phyloP scores from a whole-genome alignment of 1,140 invertebrate genomes.

The Zophobas atratus region DNA sequence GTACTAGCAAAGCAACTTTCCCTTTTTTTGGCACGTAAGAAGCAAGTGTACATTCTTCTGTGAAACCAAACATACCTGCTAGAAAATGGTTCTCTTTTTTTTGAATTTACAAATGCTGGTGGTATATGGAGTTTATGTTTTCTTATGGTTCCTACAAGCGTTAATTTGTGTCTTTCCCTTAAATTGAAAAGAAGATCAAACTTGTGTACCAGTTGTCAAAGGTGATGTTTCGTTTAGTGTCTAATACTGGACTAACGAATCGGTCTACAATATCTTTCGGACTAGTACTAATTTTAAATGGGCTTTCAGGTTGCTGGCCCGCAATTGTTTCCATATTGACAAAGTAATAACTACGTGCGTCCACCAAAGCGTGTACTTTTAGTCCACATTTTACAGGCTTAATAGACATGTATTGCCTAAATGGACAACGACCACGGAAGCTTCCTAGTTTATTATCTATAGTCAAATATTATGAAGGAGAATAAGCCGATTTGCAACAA shows the following conservation, averaged over 20 bases:
- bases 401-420: background rate
- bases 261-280: background rate
- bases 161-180: constrained; percentile 57
- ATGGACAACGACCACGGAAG: background rate
- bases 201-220: constrained; percentile 65
- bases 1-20: too few species aligned
- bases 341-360: background rate
- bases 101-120: too few species aligned
- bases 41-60: too few species aligned
- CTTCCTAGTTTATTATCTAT: background rate
- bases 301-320: background rate
- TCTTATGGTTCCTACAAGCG: constrained; percentile 61
- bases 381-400: too few species aligned
- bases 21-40: too few species aligned
- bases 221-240: constrained; percentile 64
- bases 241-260: constrained; percentile 53
- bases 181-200: constrained; percentile 57
- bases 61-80: too few species aligned
- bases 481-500: too few species aligned
- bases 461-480: too few species aligned
- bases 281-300: constrained; percentile 1
- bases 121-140: constrained; percentile 58
- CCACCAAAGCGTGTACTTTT: background rate
- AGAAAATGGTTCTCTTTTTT: too few species aligned
- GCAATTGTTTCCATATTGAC: background rate